These are phyloP conservation scores for Drymodes brunneopygia DNA, from an alignment of 2,113 vertebrate species.

Conservation along the genomic window DNA sequence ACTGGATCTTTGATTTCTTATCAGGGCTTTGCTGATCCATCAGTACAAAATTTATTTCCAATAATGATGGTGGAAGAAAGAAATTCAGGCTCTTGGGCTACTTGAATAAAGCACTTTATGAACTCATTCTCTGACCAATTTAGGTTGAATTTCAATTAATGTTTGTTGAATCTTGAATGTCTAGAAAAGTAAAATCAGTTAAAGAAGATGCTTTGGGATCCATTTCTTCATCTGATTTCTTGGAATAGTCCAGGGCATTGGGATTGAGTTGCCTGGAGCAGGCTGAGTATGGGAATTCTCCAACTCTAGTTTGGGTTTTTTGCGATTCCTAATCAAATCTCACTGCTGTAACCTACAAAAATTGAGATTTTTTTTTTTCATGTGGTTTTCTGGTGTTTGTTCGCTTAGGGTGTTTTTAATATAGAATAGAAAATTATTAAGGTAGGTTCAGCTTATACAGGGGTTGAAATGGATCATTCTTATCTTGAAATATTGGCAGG, in stretches of 20 bases:
- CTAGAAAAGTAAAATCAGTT: background rate
- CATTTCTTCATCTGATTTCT: background rate
- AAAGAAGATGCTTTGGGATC: background rate
- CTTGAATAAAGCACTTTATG: background rate
- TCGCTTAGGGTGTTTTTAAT: accelerated
- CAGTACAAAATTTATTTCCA: background rate
- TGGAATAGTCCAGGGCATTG: background rate
- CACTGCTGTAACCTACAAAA: background rate
- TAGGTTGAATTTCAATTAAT: background rate
- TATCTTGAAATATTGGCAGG: background rate
- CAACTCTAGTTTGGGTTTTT: background rate
- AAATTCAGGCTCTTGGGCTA: background rate
- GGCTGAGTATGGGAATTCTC: background rate
- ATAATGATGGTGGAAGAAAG: background rate
- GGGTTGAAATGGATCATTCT: background rate
- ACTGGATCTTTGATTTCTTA: background rate
- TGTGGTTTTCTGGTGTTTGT: accelerated
- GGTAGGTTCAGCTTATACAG: background rate
- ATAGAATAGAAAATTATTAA: background rate
- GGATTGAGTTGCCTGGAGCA: background rate
- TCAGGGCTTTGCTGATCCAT: background rate
- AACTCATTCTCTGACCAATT: background rate
- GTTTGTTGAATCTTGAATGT: background rate
- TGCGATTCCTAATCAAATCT: background rate
- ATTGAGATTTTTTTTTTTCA: background rate